A percentile compares a stretch with the other conserved stretches of the same genome.
phyloP scores from a whole-genome alignment of 2,888 invertebrate genomes.

The Nebria salina region DNA sequence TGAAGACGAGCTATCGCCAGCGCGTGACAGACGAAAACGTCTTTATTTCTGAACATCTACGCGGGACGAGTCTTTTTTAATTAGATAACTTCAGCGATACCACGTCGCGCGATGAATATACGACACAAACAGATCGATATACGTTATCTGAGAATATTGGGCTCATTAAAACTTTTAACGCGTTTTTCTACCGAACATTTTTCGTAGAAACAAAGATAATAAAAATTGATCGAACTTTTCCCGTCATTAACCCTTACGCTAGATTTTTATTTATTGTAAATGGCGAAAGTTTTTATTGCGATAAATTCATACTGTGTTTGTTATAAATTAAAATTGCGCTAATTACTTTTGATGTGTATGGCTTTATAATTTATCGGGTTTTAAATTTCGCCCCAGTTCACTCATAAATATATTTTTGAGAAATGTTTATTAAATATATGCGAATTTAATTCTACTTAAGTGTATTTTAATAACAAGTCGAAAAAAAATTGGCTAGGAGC shows the following conservation, averaged over 20 bases:
- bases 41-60: neutral
- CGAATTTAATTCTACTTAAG: neutral
- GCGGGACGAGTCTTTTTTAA: slow-evolving; percentile 36
- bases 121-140: slow-evolving; percentile 35
- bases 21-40: neutral
- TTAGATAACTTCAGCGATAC: slow-evolving; percentile 41
- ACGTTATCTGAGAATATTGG: slow-evolving; percentile 30
- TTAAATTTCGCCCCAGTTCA: too few species aligned
- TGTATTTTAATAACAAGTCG: neutral
- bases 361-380: too few species aligned
- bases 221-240: neutral
- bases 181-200: slow-evolving; percentile 17
- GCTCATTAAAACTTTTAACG: slow-evolving; percentile 41
- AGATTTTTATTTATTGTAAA: neutral
- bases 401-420: too few species aligned
- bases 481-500: neutral
- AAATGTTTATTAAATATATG: neutral
- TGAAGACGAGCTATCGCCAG: neutral
- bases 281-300: neutral
- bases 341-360: too few species aligned
- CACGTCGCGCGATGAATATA: neutral
- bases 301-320: neutral
- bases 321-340: too few species aligned
- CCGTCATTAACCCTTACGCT: neutral
- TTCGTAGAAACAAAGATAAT: neutral